Base-by-base conservation (phyloP, 2,888 invertebrate genomes). In the Protodeltote pygarga region DNA sequence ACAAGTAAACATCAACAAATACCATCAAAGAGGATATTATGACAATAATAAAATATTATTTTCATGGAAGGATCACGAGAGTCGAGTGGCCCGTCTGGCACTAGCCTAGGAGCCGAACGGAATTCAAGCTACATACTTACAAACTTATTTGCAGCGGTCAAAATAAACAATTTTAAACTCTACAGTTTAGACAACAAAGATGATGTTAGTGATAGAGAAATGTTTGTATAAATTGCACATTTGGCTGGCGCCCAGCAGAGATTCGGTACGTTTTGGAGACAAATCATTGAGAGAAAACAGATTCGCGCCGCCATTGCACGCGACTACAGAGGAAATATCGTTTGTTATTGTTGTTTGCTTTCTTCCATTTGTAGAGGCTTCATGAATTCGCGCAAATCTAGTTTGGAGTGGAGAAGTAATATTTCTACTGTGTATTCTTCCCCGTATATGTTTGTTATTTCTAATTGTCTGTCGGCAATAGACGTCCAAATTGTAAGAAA, bases 211-310 rank as follows among this genome's bases (percentile, higher is more conserved):
- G 28, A 63, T 39, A 66, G 37, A 40, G 25, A 32, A 35, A 61
- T 49, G 19, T 63, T 77, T 67, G 83, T 75, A 70, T 65, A 75
- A 70, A 75, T 78, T 84, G 83, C 80, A 85, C 87, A 87, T 90
- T 90, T 91, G 91, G 90, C 90, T 83, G 75, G 48, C 74, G 71
- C 84, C 91, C 91, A 89, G 85, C 81, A 69, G 81, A 88, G 88
- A 89, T 88, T 89, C 77, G 74, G 83, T 83, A 77, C 83, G 83
- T 83, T 83, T 82, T 73, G 77, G 81, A 87, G 90, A 90, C 90
- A 91, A 90, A 90, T 91, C 89, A 87, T 87, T 85, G 89, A 79
- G 83, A 83, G 87, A 87, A 87, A 89, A 89, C 90, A 89, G 88
- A 88, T 89, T 90, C 85, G 79, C 81, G 78, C 83, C 77, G 73